Evolutionary conservation across 2,797 vertebrate species (phyloP).

Genomic region (Myripristis jacobus): DNA sequence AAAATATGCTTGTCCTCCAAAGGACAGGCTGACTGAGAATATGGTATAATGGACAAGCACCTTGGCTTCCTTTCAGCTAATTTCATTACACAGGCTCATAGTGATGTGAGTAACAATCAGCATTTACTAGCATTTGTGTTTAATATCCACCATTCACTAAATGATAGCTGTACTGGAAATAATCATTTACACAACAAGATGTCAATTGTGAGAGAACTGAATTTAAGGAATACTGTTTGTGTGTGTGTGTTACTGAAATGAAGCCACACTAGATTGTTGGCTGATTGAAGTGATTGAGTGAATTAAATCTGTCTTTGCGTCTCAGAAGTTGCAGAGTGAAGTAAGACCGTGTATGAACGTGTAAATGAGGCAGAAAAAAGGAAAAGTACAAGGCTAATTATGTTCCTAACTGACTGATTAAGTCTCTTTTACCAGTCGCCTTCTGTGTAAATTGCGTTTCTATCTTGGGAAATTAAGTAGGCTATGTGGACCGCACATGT

Average conservation of each 20-base stretch:
- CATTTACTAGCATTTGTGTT: slow-evolving; percentile 20
- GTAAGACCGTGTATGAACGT: slow-evolving; percentile 77
- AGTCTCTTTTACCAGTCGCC: slow-evolving; percentile 84
- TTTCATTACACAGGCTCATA: slow-evolving; percentile 34
- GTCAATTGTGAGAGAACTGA: slow-evolving; percentile 38
- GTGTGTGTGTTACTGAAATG: background rate
- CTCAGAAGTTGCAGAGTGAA: slow-evolving; percentile 66
- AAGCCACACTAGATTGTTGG: slow-evolving; percentile 31
- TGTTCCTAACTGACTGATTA: slow-evolving; percentile 85
- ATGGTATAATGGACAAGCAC: slow-evolving; percentile 57
- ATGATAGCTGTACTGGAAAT: slow-evolving; percentile 18
- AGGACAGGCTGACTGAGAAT: slow-evolving; percentile 59
- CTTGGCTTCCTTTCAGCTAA: slow-evolving; percentile 53
- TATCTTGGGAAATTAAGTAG: slow-evolving; percentile 86
- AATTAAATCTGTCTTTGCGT: slow-evolving; percentile 61
- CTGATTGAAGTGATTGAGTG: slow-evolving; percentile 53
- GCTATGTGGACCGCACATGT: slow-evolving; percentile 83
- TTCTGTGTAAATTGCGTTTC: slow-evolving; percentile 85
- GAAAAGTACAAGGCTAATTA: slow-evolving; percentile 83
- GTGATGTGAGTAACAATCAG: slow-evolving; percentile 11
- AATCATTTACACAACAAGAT: slow-evolving; percentile 25
- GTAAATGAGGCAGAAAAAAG: slow-evolving; percentile 82
- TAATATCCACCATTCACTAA: slow-evolving; percentile 51
- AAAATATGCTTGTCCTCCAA: slow-evolving; percentile 59
- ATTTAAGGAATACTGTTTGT: slow-evolving; percentile 28